Base-by-base conservation (phyloP, 2,113 vertebrate genomes). In the Sinocyclocheilus maitianheensis region DNA sequence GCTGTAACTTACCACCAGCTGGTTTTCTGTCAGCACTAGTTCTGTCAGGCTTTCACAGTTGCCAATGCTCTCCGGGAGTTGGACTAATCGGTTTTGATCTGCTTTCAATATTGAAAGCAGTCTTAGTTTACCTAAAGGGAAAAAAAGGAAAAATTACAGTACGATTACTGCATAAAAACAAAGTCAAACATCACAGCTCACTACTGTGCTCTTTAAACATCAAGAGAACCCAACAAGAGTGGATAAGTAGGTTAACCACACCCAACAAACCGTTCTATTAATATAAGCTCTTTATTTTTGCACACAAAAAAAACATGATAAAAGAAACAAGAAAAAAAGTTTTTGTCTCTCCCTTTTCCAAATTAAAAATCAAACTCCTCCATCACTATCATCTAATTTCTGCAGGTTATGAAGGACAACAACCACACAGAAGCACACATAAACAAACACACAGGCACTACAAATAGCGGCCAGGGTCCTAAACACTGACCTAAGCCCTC, bases 31-130 rank as follows among this genome's bases (percentile, higher is more conserved):
- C 78, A 99, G 95, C 90, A 99, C 96, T 80, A 99, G 95, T 84
- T 99, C 98, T 1, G 97, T 98, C 90, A 99, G 96, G 93, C 93
- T 97, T 94, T 97, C 98, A 88, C 98, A 99, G 91, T 96, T 96
- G 53, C 98, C 98, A 37, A 99, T 95, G 53, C 96, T 95, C 90
- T 99, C 97, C 0, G 98, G 96, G 89, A 99, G 91, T 77, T 96
- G 95, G 20, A 94, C 87, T 71, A 99, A 96, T 79, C 96, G 95
- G 90, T 99, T 99, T 94, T 99, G 98, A 92, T 99, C 97, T 58
- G 94, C 96, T 92, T 99, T 99, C 91, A 99, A 90, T 89, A 99
- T 99, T 0, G 98, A 99, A 75, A 99, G 95, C 46, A 94, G 96
- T 88, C 91, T 95, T 77, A 99, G 83, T 91, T 96, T 98, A 89